These are phyloP conservation scores for Mycetomoellerius zeteki DNA, from an alignment of 1,140 invertebrate genomes.

Conservation along the genomic window DNA sequence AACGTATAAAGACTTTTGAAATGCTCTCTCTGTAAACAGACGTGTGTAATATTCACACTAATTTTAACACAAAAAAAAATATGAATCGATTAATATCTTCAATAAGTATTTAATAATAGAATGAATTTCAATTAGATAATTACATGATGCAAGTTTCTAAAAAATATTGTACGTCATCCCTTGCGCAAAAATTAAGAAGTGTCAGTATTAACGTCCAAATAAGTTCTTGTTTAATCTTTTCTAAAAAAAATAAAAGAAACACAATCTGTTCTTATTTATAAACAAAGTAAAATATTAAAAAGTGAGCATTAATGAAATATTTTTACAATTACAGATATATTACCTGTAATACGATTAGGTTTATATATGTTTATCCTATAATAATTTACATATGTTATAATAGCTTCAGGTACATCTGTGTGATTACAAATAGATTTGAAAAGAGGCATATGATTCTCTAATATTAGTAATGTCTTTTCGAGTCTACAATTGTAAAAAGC, in stretches of 20 bases:
- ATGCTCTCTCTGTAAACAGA: too few relatives aligned
- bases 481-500: not conserved
- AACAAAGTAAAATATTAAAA: not conserved
- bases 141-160: not conserved
- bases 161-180: not conserved
- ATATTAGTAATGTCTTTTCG: not conserved
- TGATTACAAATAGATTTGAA: not conserved
- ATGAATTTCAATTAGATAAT: not conserved
- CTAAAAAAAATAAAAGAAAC: slow-evolving; percentile 19
- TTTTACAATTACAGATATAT: not conserved
- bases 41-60: too few relatives aligned
- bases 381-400: not conserved
- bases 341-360: not conserved
- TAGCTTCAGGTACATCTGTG: not conserved
- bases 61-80: too few relatives aligned
- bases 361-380: not conserved
- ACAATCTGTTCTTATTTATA: not conserved
- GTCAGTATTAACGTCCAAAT: not conserved
- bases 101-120: not conserved
- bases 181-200: not conserved
- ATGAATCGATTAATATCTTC: too few relatives aligned
- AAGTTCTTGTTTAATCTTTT: not conserved
- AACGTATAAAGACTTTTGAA: not conserved
- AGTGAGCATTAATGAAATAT: not conserved
- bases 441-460: not conserved